Conservation (phyloP, 2,113 vertebrate species). For the Salvelinus fontinalis region DNA sequence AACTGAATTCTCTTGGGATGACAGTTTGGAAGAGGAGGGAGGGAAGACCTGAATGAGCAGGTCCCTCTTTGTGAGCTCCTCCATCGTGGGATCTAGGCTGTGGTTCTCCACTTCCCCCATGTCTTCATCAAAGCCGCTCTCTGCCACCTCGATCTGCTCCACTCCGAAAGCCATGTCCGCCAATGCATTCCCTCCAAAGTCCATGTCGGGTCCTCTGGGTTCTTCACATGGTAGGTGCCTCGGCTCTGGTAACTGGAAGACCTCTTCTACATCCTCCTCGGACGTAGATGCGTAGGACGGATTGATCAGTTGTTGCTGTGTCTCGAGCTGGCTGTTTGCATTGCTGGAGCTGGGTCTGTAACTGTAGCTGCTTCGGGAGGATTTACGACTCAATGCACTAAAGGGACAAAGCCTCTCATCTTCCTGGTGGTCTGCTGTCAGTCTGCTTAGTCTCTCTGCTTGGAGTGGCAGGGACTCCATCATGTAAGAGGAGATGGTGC, state of each 20-base stretch:
- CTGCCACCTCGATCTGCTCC: conserved; percentile 55
- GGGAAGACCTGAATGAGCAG: conserved; percentile 51
- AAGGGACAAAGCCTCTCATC: conserved; percentile 33
- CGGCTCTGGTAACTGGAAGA: conserved; percentile 29
- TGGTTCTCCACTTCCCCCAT: conserved; percentile 41
- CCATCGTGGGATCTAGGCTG: conserved; percentile 10
- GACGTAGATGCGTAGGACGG: conserved; percentile 49
- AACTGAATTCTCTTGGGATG: conserved; percentile 16
- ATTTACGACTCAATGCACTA: conserved; percentile 47
- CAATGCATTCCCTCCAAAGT: conserved; percentile 33
- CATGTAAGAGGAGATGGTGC: conserved; percentile 64
- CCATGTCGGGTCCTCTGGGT: conserved; percentile 4
- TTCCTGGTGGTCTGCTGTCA: conserved; percentile 19
- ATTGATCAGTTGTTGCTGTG: conserved; percentile 14
- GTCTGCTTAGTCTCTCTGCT: conserved; percentile 47
- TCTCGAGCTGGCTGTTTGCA: conserved; percentile 28
- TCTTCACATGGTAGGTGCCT: conserved; percentile 20
- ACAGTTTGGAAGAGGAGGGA: conserved; percentile 29
- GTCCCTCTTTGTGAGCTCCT: conserved; percentile 31
- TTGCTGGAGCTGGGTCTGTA: conserved; percentile 37
- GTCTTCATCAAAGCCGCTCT: conserved; percentile 66
- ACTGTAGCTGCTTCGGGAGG: conserved; percentile 40
- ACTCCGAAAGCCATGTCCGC: conserved; percentile 17
- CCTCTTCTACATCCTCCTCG: conserved; percentile 47
- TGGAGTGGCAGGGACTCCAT: conserved; percentile 59